Evolutionary conservation across 2,888 invertebrate species (phyloP).

Genomic region (Caradrina clavipalpis): DNA sequence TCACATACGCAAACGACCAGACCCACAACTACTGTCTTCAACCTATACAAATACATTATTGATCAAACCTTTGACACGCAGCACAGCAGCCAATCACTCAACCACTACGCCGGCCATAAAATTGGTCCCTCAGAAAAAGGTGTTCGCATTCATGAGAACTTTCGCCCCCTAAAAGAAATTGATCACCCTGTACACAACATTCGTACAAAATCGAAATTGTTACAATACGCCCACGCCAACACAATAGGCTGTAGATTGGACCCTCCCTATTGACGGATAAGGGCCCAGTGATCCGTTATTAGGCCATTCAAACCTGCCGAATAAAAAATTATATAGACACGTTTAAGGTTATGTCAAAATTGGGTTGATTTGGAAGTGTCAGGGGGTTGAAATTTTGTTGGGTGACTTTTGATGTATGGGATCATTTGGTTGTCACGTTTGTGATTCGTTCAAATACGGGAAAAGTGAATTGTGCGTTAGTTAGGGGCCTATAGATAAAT

Average conservation of each 20-base stretch:
- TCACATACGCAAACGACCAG: no score
- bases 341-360: conserved; percentile 20
- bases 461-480: neutral
- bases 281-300: conserved; percentile 55
- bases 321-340: conserved; percentile 48
- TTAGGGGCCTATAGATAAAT: neutral
- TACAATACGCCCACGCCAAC: conserved; percentile 15
- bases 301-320: conserved; percentile 50
- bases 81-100: no score
- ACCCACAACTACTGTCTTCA: no score
- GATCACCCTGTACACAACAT: conserved; percentile 2
- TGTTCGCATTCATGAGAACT: neutral
- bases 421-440: conserved; percentile 16
- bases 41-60: no score
- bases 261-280: conserved; percentile 54
- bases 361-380: conserved; percentile 21
- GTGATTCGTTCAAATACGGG: conserved; percentile 2
- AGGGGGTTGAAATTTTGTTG: neutral
- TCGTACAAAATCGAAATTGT: conserved; percentile 44
- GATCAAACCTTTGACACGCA: no score
- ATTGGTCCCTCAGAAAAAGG: no score
- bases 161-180: neutral
- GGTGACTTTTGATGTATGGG: conserved; percentile 21
- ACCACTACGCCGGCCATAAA: no score
- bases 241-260: conserved; percentile 64